These are phyloP conservation scores for Hystrix brachyura DNA, from an alignment of 2,113 vertebrate species.

Conservation along the genomic window DNA sequence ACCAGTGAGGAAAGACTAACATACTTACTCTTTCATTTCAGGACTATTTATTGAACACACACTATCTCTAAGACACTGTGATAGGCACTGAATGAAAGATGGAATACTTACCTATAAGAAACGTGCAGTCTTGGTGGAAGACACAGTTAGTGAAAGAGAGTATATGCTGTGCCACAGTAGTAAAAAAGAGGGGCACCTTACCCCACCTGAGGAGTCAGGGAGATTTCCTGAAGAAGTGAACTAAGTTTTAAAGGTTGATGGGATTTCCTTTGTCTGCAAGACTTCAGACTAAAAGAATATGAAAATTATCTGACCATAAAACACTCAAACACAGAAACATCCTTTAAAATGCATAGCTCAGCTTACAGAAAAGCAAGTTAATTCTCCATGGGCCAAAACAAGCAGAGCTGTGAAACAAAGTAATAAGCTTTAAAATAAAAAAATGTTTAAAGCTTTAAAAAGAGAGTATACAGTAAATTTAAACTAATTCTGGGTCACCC, in stretches of 20 bases:
- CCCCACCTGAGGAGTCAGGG: not conserved
- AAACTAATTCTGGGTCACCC: no score
- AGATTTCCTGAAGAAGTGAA: not conserved
- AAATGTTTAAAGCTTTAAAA: no score
- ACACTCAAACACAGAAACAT: no score
- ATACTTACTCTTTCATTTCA: not conserved
- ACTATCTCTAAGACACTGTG: not conserved
- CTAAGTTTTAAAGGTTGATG: not conserved
- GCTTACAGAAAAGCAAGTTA: no score
- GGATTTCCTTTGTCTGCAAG: no score
- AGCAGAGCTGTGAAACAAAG: no score
- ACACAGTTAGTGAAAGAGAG: not conserved
- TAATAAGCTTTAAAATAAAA: no score
- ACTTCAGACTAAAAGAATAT: no score
- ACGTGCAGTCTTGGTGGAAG: not conserved
- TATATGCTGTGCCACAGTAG: not conserved
- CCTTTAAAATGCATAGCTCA: no score
- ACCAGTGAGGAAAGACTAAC: not conserved
- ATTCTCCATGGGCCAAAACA: no score
- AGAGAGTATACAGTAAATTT: no score
- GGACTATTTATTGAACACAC: not conserved
- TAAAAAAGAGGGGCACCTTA: not conserved
- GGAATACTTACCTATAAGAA: not conserved
- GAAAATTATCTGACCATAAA: no score
- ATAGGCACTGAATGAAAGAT: not conserved